Base-by-base conservation (phyloP, 2,888 invertebrate species). In the Drosophila tripunctata region DNA sequence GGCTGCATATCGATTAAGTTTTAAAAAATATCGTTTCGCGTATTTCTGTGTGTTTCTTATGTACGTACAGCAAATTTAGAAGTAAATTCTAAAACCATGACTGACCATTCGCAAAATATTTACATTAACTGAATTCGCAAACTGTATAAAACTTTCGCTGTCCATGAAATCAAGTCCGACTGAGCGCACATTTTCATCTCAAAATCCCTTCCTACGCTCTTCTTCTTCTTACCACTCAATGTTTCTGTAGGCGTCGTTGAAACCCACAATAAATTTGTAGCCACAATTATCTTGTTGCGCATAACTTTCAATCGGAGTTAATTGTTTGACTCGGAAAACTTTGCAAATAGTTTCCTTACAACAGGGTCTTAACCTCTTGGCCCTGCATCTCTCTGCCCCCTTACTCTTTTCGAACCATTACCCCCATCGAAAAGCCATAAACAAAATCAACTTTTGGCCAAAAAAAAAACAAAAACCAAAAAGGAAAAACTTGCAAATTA, bases 251-350 rank as follows among this genome's bases (percentile, higher is more conserved):
- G 58, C 62, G 51, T 58, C 41, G 57, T 33, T 41, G 27, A 35
- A 54, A 30, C n/a, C 64, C 60, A 57, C 67, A 72, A 72, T 64
- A 71, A 67, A 77, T 68, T 78, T 64, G 7, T 44, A 47, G 41
- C 33, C 67, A 71, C 77, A 77, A 80, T 83, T 72, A 84, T 84
- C 78, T 71, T 65, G 82, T 57, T 66, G 68, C 61, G 78, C 81
- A 77, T 62, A 78, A 85, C 79, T 85, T 85, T 73, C 83, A 82
- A 81, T 82, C 76, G 76, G 50, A 71, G 86, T 79, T 82, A 81
- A 82, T 82, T 85, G 83, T 71, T 85, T 75, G 79, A 71, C 68
- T 73, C 73, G 54, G 65, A 64, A 84, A 51, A 81, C 68, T 73
- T 82, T 72, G 12, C 43, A n/a, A 45, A 73, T 63, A 56, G 57